Base-by-base conservation (phyloP, 2,113 vertebrate genomes). In the Phylloscopus trochilus region DNA sequence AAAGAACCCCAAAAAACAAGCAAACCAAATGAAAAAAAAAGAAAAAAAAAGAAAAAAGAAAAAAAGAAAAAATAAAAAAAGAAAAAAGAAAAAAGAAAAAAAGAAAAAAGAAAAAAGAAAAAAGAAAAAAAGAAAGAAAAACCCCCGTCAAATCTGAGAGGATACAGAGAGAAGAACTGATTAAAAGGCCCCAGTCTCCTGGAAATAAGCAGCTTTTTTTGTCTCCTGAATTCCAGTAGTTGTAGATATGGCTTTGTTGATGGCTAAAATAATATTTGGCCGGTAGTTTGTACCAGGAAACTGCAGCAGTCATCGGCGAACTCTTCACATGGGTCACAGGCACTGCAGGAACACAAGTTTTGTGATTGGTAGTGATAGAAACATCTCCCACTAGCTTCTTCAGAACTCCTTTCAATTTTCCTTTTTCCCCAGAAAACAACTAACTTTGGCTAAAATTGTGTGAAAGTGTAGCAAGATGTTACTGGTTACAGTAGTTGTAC, bases 1-100 rank as follows among this genome's bases (percentile, higher is more conserved):
- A 30, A 47, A 63, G 7, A 9, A 2, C 4, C 2, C 6, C 26
- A 4, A 58, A 41, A 24, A 27, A 4, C 17, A 21, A 49, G 4
- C 11, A 30, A 37, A 66, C 2, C 18, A 20, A 22, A 3, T 1
- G 7, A 21, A 43, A 41, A 24, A 20, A 31, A 2, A 11, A 31
- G 3, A 7, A 17, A 22, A 7, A 7, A 5, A 22, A 15, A 18
- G 37, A 6, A 5, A 13, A 11, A 22, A 21, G 20, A 6, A 2
- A 23, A 12, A 13, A 26, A 26, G 4, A 15, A 5, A 10, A 11
- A 6, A 6, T 4, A 13, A 26, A 33, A 11, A 16, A 15, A 11
- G 19, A 19, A 28, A n/a, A 28, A 17, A 15, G 8, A 18, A 44
- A 44, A 44, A 44, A 44, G 15, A 17, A 18, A 33, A 33, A 20